Evolutionary conservation across 2,888 invertebrate genomes (phyloP).

Genomic region (Cistogaster globosa): DNA sequence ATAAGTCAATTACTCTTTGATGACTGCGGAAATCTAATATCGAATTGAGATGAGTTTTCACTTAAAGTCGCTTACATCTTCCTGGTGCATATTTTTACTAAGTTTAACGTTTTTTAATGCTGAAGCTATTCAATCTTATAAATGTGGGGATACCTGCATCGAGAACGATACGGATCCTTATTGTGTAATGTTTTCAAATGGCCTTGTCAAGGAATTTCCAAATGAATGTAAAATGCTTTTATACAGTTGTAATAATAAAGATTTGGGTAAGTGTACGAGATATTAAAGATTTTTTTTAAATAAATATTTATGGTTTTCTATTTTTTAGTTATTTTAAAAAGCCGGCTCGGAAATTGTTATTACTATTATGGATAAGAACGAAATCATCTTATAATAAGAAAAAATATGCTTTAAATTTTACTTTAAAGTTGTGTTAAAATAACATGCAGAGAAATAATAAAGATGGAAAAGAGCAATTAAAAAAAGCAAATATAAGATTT

Average conservation of each 20-base stretch:
- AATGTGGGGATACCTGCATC: conserved; percentile 22
- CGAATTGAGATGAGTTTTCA: neutral
- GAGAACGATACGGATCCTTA: conserved; percentile 16
- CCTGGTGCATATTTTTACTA: neutral
- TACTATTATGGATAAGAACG: conserved; percentile 1
- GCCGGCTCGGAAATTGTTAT: conserved; percentile 21
- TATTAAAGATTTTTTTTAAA: neutral
- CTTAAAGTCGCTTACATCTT: neutral
- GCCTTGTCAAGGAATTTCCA: conserved; percentile 24
- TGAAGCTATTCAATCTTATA: neutral
- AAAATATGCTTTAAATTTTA: no score
- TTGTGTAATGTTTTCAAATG: conserved; percentile 40
- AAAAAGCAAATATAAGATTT: neutral
- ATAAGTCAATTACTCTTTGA: neutral
- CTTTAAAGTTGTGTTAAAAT: no score
- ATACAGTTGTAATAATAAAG: neutral
- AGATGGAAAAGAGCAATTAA: neutral
- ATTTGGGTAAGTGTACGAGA: conserved; percentile 2
- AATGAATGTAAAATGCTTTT: conserved; percentile 32
- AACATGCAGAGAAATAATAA: neutral
- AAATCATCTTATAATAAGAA: neutral
- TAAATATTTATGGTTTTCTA: neutral
- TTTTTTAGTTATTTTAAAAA: conserved; percentile 29
- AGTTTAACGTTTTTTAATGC: conserved; percentile 8
- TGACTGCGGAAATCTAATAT: neutral